Evolutionary conservation across 2,797 vertebrate genomes (phyloP).

Genomic region (Naso thynnoides): DNA sequence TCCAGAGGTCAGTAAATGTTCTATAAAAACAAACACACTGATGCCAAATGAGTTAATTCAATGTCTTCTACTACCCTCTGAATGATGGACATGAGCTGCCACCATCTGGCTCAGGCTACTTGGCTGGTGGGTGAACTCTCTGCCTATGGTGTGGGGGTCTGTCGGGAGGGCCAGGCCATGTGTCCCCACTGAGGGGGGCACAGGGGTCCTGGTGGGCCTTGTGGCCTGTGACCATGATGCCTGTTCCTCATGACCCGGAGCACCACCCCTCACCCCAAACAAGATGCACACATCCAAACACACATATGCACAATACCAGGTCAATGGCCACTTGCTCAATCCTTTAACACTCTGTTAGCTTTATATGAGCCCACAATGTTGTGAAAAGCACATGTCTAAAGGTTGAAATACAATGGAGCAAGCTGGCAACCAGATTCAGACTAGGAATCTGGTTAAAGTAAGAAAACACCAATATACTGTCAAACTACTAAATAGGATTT

Average conservation of each 20-base stretch:
- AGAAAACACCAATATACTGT: not conserved
- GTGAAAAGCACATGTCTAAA: constrained; percentile 56
- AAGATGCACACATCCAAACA: constrained; percentile 59
- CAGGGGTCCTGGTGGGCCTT: constrained; percentile 70
- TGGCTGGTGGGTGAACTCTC: constrained; percentile 58
- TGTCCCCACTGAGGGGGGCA: constrained; percentile 67
- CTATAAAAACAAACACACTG: constrained; percentile 19
- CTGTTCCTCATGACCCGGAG: constrained; percentile 72
- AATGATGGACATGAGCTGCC: constrained; percentile 28
- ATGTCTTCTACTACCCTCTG: constrained; percentile 31
- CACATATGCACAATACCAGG: constrained; percentile 61
- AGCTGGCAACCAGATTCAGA: constrained; percentile 25
- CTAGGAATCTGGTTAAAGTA: constrained; percentile 9
- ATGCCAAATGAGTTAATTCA: constrained; percentile 42
- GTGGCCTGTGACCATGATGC: constrained; percentile 77
- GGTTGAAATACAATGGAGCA: constrained; percentile 43
- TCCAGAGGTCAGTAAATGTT: constrained; percentile 2
- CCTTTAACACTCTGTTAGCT: constrained; percentile 62
- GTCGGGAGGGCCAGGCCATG: constrained; percentile 69
- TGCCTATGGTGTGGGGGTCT: constrained; percentile 68
- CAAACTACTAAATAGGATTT: constrained; percentile 9
- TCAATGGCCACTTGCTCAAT: constrained; percentile 66
- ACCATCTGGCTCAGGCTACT: constrained; percentile 79
- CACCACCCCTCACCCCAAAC: constrained; percentile 67
- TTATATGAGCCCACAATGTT: constrained; percentile 55